phyloP scores from a whole-genome alignment of 2,113 vertebrate genomes.

The Rhinogobius similis region DNA sequence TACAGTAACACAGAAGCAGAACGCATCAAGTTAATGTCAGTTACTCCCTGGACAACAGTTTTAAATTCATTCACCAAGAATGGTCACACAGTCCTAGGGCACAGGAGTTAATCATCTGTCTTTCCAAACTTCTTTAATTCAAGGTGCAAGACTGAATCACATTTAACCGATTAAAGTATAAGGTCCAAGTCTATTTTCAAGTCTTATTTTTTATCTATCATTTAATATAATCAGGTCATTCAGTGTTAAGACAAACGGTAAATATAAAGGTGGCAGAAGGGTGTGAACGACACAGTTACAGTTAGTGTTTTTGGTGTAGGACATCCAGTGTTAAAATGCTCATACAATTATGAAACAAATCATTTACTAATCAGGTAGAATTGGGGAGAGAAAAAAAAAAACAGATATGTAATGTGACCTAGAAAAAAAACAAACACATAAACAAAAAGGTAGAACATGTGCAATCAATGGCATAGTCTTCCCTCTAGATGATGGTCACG shows the following conservation, averaged over 20 bases:
- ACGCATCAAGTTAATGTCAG: not conserved
- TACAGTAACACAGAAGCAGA: not conserved
- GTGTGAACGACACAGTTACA: not conserved
- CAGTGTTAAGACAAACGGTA: constrained; percentile 13
- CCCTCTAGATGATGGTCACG: constrained; percentile 57
- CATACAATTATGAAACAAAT: constrained; percentile 20
- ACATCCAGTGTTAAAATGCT: constrained; percentile 66
- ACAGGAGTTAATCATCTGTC: constrained; percentile 52
- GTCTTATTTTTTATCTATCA: not conserved
- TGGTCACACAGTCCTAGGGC: constrained; percentile 46
- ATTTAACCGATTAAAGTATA: not conserved
- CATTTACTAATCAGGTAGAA: constrained; percentile 47
- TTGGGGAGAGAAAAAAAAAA: constrained; percentile 24
- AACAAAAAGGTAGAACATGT: constrained; percentile 50
- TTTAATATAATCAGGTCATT: not conserved
- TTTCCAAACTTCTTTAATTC: constrained; percentile 32
- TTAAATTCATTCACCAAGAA: constrained; percentile 58
- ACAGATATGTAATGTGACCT: constrained; percentile 70
- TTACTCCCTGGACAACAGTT: constrained; percentile 26
- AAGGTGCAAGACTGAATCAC: constrained; percentile 53
- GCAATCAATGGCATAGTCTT: constrained; percentile 68
- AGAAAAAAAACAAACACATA: constrained; percentile 56
- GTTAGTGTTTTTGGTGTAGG: constrained; percentile 45
- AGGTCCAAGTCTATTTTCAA: not conserved
- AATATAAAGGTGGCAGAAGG: constrained; percentile 9